Evolutionary conservation across 2,797 vertebrate genomes (phyloP), one percentile per base, ranked within the genome.

Genomic region (Carapus acus): DNA sequence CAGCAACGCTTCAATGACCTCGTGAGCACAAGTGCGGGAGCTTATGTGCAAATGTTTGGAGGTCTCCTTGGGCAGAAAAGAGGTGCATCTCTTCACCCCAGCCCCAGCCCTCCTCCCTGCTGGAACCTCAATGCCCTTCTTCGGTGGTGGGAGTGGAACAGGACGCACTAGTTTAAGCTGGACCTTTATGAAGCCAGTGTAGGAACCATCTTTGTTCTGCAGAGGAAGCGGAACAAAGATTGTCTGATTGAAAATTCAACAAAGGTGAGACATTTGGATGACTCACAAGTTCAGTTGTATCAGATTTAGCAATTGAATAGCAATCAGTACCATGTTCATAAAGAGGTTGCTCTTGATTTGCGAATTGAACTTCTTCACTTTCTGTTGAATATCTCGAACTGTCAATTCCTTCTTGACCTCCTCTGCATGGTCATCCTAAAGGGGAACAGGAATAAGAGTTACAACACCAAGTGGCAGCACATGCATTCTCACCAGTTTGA

Each of bases 271-370:
- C n/a, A n/a, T n/a, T n/a, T n/a, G n/a, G n/a, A n/a, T n/a, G n/a
- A n/a, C n/a, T n/a, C n/a, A n/a, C n/a, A n/a, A n/a, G n/a, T n/a
- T n/a, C n/a, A n/a, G n/a, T n/a, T n/a, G n/a, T n/a, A n/a, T n/a
- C n/a, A n/a, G n/a, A n/a, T n/a, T n/a, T n/a, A n/a, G n/a, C n/a
- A n/a, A n/a, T 19, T 41, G 1, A 58, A 40, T 29, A 8, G 4
- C 15, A 9, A 15, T 4, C 6, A 72, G 88, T 62, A 97, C 96
- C 92, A 92, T 78, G 76, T 93, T 93, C 96, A 98, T 99, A 85
- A 98, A 95, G 63, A 98, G 90, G 71, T 99, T 97, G 83, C 93
- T 95, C 81, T 97, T 94, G 83, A 97, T 94, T 72, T 95, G 92
- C 58, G 91, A 83, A 24, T 99, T 98, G 83, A 96, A 99, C 51